Conservation (phyloP, 2,797 vertebrate genomes). For the Alosa sapidissima region DNA sequence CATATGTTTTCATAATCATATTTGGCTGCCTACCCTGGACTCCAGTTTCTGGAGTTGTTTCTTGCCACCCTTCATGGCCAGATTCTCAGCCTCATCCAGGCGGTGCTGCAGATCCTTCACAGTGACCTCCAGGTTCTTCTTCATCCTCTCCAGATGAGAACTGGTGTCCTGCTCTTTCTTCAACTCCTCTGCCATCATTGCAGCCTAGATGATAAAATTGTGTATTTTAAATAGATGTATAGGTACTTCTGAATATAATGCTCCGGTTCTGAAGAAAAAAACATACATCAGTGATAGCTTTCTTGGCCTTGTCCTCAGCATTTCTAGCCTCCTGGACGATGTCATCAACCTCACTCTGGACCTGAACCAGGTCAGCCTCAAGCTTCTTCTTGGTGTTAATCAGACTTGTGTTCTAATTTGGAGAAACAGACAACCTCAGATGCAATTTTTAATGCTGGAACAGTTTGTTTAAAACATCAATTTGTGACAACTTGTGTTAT, state of each 20-base stretch:
- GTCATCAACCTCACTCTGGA: background rate
- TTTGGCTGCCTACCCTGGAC: constrained; percentile 66
- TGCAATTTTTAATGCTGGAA: background rate
- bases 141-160: background rate
- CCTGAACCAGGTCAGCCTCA: background rate
- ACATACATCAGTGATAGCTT: background rate
- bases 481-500: background rate
- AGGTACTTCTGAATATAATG: no score
- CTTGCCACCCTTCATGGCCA: constrained; percentile 90
- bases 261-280: background rate
- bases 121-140: constrained; percentile 80
- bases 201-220: background rate
- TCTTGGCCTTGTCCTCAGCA: background rate
- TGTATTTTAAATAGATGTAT: no score
- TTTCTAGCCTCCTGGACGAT: background rate
- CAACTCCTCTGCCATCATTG: background rate
- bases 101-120: constrained; percentile 87
- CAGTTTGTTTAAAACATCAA: no score
- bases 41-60: constrained; percentile 83
- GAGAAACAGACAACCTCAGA: background rate
- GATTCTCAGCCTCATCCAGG: constrained; percentile 87
- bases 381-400: background rate
- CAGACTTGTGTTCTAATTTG: background rate
- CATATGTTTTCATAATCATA: no score
- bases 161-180: background rate